These are phyloP conservation scores for Acleris emargana DNA, from an alignment of 2,888 invertebrate species.

Conservation along the genomic window DNA sequence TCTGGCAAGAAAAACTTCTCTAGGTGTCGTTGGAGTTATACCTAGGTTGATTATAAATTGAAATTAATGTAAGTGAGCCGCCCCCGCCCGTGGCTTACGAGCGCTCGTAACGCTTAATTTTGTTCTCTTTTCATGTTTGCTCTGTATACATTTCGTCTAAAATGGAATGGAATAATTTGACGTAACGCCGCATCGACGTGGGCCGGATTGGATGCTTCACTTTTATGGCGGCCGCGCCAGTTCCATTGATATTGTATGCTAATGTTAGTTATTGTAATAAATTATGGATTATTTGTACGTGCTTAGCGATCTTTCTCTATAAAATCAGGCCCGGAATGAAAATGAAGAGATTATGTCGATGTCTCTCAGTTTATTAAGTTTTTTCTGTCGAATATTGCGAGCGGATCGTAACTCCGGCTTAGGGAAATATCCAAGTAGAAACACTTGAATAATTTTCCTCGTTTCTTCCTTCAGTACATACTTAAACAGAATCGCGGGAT, in stretches of 20 bases:
- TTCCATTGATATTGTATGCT: conserved; percentile 57
- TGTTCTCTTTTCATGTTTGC: conserved; percentile 81
- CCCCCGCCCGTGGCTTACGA: conserved; percentile 43
- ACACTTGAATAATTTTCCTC: conserved; percentile 29
- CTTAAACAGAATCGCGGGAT: background rate
- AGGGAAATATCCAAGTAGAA: conserved; percentile 33
- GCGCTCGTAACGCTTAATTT: conserved; percentile 71
- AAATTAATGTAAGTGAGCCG: too few species aligned
- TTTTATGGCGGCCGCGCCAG: conserved; percentile 47
- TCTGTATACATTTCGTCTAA: conserved; percentile 80
- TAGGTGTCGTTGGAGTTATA: background rate
- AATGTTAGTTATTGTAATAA: conserved; percentile 56
- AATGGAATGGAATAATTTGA: conserved; percentile 78
- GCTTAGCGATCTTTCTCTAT: conserved; percentile 46
- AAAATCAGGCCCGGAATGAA: conserved; percentile 51
- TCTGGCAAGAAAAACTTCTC: too few species aligned
- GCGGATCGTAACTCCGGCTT: conserved; percentile 31
- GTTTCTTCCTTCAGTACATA: conserved; percentile 7
- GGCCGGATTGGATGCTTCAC: conserved; percentile 56
- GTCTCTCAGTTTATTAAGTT: conserved; percentile 34
- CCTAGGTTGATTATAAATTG: too few species aligned
- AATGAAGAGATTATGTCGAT: conserved; percentile 50
- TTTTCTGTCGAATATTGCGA: conserved; percentile 30
- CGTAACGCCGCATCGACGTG: conserved; percentile 69
- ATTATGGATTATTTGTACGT: conserved; percentile 57